Percentiles rank a stretch among this genome's conserved stretches.
phyloP scores from a whole-genome alignment of 1,140 invertebrate genomes.

The Mesaphorura yosii region DNA sequence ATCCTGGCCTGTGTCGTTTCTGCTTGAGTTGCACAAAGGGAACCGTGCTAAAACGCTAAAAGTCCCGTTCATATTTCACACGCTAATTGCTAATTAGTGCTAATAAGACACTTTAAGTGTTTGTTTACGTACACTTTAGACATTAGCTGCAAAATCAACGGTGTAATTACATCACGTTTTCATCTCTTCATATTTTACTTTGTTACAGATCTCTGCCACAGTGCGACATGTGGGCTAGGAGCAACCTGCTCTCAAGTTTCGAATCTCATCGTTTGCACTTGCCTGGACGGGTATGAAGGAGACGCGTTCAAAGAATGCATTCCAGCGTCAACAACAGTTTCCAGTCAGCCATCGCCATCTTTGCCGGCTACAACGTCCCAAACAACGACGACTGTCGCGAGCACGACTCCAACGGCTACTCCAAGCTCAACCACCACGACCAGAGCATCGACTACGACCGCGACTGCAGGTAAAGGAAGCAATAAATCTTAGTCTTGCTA shows the following conservation, averaged over 20 bases:
- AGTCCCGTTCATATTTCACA: no score
- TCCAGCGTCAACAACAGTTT: no score
- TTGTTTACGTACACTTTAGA: no score
- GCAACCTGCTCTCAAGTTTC: slow-evolving; percentile 60
- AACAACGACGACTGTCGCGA: background rate
- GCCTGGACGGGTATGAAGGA: slow-evolving; percentile 42
- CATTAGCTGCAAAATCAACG: no score
- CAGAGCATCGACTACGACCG: background rate
- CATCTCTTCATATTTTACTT: no score
- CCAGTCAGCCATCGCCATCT: background rate
- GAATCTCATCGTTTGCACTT: slow-evolving; percentile 65
- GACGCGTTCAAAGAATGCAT: slow-evolving; percentile 2
- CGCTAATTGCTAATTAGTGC: no score
- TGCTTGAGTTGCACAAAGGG: no score
- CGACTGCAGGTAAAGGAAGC: background rate
- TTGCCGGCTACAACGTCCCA: background rate
- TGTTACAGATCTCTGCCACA: slow-evolving; percentile 35
- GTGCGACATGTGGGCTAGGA: slow-evolving; percentile 57
- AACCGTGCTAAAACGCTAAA: no score
- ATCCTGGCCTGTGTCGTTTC: no score
- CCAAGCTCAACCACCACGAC: no score
- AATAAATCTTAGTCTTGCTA: background rate
- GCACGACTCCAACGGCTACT: background rate
- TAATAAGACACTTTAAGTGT: no score
- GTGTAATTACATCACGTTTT: no score